Percentiles rank a stretch among this genome's conserved stretches.
phyloP scores from a whole-genome alignment of 1,140 invertebrate genomes.

The Halotydeus destructor region DNA sequence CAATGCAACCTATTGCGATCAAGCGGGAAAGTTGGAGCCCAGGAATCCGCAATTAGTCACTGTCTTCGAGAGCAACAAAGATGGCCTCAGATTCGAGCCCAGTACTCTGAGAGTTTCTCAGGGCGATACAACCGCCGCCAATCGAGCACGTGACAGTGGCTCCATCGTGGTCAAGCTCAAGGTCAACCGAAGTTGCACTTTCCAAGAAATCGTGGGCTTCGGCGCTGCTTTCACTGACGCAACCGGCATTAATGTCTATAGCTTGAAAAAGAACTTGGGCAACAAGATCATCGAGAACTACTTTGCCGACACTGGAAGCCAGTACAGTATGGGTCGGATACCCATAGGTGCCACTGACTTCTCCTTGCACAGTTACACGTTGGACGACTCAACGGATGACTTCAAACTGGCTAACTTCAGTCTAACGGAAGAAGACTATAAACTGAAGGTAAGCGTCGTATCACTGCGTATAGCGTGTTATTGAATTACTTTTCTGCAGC shows the following conservation, averaged over 20 bases:
- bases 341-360: constrained; percentile 69
- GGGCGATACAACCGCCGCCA: too few relatives aligned
- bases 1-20: constrained; percentile 60
- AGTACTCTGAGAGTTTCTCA: too few relatives aligned
- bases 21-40: constrained; percentile 25
- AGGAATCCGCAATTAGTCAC: constrained; percentile 21
- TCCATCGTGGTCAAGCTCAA: too few relatives aligned
- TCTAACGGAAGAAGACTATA: constrained; percentile 38
- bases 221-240: constrained; percentile 73
- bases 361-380: constrained; percentile 42
- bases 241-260: constrained; percentile 45
- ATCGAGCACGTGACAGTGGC: too few relatives aligned
- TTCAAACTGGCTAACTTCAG: constrained; percentile 39
- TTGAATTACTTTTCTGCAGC: constrained; percentile 24
- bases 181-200: too few relatives aligned
- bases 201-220: constrained; percentile 41
- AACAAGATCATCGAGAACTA: constrained; percentile 5
- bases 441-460: constrained; percentile 37
- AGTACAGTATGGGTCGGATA: constrained; percentile 50
- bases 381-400: constrained; percentile 33
- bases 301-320: constrained; percentile 24
- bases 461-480: not conserved
- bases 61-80: constrained; percentile 32
- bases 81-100: constrained; percentile 30
- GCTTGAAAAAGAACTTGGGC: not conserved